phyloP scores from a whole-genome alignment of 2,888 invertebrate species.

The Tenthredo notha region DNA sequence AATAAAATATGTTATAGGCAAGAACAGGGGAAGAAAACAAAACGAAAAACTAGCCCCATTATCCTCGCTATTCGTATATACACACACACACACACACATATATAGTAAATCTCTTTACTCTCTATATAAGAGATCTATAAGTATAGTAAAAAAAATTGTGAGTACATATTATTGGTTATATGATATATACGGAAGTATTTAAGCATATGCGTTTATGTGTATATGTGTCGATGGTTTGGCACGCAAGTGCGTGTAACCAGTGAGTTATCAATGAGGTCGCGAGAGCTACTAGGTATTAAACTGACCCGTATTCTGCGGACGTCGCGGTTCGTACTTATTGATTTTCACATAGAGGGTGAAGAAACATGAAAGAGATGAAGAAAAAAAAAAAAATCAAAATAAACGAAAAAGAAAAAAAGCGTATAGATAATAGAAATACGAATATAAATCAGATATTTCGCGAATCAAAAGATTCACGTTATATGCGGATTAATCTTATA shows the following conservation, averaged over 20 bases:
- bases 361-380: too few species aligned
- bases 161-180: not conserved
- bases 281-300: not conserved
- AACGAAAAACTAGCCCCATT: not conserved
- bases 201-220: not conserved
- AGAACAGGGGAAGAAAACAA: not conserved
- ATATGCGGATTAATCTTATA: not conserved
- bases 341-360: too few species aligned
- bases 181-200: not conserved
- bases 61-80: not conserved
- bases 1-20: too few species aligned
- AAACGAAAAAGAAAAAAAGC: too few species aligned
- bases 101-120: not conserved
- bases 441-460: not conserved
- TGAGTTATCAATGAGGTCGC: not conserved
- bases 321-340: too few species aligned
- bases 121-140: not conserved
- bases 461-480: not conserved
- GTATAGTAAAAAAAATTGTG: slow-evolving; percentile 13
- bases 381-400: too few species aligned
- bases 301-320: not conserved
- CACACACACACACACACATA: too few species aligned
- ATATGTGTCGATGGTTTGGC: not conserved
- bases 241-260: not conserved
- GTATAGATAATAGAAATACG: too few species aligned